phyloP scores from a whole-genome alignment of 2,797 vertebrate genomes.

The Tokudaia tokunoshimensis region DNA sequence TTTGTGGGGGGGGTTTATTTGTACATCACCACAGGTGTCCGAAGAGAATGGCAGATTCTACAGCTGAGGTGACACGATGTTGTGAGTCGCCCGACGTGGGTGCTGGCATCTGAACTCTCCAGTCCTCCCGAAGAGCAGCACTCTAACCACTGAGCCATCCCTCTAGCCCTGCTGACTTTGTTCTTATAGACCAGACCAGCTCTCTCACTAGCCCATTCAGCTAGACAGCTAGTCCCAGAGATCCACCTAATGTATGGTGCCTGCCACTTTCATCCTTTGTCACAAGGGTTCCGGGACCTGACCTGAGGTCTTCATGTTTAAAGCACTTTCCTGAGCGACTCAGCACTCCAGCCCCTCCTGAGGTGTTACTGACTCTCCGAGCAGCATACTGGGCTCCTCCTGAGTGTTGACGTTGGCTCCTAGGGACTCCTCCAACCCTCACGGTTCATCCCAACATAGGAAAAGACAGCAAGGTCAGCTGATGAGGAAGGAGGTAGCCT shows the following conservation, averaged over 20 bases:
- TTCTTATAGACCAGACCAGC: background rate
- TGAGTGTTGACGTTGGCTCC: conserved; percentile 22
- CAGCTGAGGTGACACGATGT: background rate
- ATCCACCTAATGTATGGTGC: background rate
- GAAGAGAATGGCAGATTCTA: background rate
- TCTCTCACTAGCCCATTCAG: background rate
- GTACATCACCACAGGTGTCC: background rate
- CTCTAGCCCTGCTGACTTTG: background rate
- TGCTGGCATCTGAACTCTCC: background rate
- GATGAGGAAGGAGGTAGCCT: conserved; percentile 9
- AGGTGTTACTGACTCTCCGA: background rate
- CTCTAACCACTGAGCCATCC: background rate
- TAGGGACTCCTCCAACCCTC: background rate
- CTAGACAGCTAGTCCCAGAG: background rate
- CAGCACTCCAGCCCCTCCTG: background rate
- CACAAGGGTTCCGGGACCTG: background rate
- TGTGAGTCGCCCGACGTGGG: background rate
- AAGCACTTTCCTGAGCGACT: background rate
- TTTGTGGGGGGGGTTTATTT: background rate
- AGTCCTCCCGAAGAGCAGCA: too few relatives aligned
- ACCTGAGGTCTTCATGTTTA: background rate
- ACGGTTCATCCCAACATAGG: background rate
- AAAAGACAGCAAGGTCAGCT: conserved; percentile 13
- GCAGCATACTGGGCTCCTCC: background rate
- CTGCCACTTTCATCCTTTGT: background rate